Percentiles rank a stretch among this genome's conserved stretches.
These are phyloP conservation scores for Gymnoscopelus braueri DNA, from an alignment of 2,797 vertebrate species.

Conservation along the genomic window DNA sequence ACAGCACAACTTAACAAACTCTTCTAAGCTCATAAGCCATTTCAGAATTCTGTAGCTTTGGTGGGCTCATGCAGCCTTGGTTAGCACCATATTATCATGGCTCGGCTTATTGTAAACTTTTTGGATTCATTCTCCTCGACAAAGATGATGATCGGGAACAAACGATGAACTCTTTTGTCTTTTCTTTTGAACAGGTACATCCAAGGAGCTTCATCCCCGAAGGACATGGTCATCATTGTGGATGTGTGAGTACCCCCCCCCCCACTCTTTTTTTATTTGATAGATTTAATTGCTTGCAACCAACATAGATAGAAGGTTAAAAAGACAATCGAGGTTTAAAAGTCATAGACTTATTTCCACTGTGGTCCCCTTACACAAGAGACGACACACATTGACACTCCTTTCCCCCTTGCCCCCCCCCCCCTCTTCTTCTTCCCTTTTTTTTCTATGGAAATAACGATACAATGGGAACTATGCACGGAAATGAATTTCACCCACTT, in stretches of 20 bases:
- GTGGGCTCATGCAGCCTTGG: constrained; percentile 68
- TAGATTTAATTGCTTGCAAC: too few species aligned
- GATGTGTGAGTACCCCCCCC: constrained; percentile 92
- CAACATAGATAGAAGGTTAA: too few species aligned
- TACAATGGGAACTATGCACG: too few species aligned
- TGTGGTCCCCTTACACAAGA: too few species aligned
- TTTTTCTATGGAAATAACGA: too few species aligned
- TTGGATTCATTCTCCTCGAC: constrained; percentile 33
- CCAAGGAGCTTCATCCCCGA: constrained; percentile 97
- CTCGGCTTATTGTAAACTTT: constrained; percentile 61
- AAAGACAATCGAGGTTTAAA: too few species aligned
- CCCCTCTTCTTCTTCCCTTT: too few species aligned
- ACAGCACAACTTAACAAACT: constrained; percentile 70
- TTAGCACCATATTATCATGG: constrained; percentile 49
- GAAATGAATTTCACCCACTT: too few species aligned
- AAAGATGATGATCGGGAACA: constrained; percentile 46
- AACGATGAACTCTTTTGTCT: constrained; percentile 53
- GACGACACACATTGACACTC: too few species aligned
- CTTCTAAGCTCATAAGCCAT: constrained; percentile 76
- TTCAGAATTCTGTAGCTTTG: constrained; percentile 68
- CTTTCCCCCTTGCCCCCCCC: too few species aligned
- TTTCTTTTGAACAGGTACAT: constrained; percentile 90
- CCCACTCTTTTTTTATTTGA: background rate
- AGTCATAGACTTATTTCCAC: too few species aligned
- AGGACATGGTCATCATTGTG: constrained; percentile 99